These are phyloP conservation scores for Hydrophis major DNA, from an alignment of 2,797 vertebrate species.

Conservation along the genomic window DNA sequence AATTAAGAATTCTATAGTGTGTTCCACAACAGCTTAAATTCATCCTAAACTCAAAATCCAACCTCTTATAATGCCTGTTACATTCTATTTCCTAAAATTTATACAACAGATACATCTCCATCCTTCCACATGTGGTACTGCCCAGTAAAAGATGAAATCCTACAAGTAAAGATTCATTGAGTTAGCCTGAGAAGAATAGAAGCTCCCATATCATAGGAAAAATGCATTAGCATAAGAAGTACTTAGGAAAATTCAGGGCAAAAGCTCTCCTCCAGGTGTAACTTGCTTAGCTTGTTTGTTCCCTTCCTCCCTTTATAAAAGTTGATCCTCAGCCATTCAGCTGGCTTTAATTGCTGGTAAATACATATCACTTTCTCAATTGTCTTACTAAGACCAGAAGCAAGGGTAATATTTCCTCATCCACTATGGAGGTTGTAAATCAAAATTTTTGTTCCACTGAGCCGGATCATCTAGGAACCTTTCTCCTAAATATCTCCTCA, in stretches of 20 bases:
- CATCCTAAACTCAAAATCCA: background rate
- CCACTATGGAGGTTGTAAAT: background rate
- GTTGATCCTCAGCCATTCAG: background rate
- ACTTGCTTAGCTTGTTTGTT: background rate
- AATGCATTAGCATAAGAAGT: background rate
- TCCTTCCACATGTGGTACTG: too few species aligned
- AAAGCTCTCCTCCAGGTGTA: background rate
- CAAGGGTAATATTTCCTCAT: background rate
- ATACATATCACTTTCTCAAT: background rate
- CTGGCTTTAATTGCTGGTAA: background rate
- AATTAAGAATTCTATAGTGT: background rate
- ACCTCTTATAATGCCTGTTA: background rate
- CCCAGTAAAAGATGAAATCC: background rate
- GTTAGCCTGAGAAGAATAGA: background rate
- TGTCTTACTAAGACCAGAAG: background rate
- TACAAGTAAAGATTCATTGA: background rate
- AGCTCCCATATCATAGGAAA: background rate
- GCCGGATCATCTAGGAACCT: background rate
- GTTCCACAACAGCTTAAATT: background rate
- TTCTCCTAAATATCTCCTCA: background rate
- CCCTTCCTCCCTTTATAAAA: background rate
- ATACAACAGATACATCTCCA: background rate
- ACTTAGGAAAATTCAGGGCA: background rate
- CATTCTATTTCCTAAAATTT: background rate
- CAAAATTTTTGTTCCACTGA: background rate